Evolutionary conservation across 92 coral and sea anemone genomes (phyloP).

Genomic region (Actinostola sp.): DNA sequence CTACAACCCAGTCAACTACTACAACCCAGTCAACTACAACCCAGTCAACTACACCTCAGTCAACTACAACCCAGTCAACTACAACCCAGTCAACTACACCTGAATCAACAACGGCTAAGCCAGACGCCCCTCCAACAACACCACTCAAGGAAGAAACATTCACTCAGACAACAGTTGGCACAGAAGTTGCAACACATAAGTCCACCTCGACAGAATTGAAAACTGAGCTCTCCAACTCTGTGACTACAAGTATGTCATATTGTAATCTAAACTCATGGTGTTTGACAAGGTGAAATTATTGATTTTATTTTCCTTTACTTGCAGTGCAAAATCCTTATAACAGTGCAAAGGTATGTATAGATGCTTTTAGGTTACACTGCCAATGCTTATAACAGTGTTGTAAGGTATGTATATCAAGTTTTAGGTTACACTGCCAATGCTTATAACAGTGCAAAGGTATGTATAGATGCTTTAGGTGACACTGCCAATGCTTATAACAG

Average conservation of each 20-base stretch:
- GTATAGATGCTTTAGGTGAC: too few species aligned
- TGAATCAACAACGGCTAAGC: conserved; percentile 5
- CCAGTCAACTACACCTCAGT: conserved; percentile 13
- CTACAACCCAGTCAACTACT: conserved; percentile 26
- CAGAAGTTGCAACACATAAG: neutral
- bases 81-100: conserved; percentile 16
- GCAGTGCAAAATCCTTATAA: conserved; percentile 39
- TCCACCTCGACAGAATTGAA: neutral
- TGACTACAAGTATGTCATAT: conserved; percentile 17
- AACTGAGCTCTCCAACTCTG: neutral
- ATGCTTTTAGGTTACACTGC: neutral
- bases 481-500: conserved; percentile 16
- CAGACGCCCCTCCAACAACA: conserved; percentile 13
- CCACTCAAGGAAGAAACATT: conserved; percentile 7
- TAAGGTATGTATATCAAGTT: neutral
- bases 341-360: conserved; percentile 16
- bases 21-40: conserved; percentile 13
- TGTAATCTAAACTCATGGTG: too few species aligned
- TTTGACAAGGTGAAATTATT: too few species aligned
- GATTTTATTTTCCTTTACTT: neutral
- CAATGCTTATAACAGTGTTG: neutral
- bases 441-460: conserved; percentile 7
- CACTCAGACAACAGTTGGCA: neutral
- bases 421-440: neutral
- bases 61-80: conserved; percentile 19